Conservation (phyloP, 2,113 vertebrate genomes). For the Dissostichus mawsoni region DNA sequence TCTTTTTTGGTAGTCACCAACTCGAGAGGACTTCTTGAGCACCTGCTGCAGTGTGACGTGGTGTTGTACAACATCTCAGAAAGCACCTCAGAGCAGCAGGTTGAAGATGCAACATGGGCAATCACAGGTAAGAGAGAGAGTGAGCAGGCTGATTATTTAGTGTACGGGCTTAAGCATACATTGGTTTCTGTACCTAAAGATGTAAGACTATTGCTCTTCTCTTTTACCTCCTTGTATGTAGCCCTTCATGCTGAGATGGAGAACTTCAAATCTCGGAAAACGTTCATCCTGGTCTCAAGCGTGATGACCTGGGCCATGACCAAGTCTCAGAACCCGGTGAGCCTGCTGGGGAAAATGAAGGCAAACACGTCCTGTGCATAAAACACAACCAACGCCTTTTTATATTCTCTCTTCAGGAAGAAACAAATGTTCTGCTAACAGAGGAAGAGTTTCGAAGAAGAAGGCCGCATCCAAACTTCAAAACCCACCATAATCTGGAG, state of each 20-base stretch:
- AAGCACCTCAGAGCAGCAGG: constrained; percentile 67
- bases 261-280: constrained; percentile 85
- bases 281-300: constrained; percentile 93
- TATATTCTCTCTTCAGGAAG: constrained; percentile 79
- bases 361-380: neutral
- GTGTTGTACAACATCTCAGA: constrained; percentile 95
- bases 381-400: neutral
- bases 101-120: constrained; percentile 91
- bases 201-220: neutral
- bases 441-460: constrained; percentile 91
- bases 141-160: neutral
- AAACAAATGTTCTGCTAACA: constrained; percentile 83
- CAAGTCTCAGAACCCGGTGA: constrained; percentile 87
- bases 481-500: constrained; percentile 88
- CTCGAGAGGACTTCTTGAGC: constrained; percentile 83
- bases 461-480: constrained; percentile 87
- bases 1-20: constrained; percentile 71
- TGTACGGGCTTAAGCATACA: too few relatives aligned
- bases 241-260: constrained; percentile 84
- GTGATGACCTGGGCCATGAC: constrained; percentile 93
- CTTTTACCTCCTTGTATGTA: constrained; percentile 30
- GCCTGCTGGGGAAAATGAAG: constrained; percentile 29
- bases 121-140: constrained; percentile 82
- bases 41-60: constrained; percentile 89
- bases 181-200: neutral